Percentiles rank a stretch among this genome's conserved stretches.
Evolutionary conservation across 2,113 vertebrate genomes (phyloP).

Genomic region (Paramormyrops kingsleyae): DNA sequence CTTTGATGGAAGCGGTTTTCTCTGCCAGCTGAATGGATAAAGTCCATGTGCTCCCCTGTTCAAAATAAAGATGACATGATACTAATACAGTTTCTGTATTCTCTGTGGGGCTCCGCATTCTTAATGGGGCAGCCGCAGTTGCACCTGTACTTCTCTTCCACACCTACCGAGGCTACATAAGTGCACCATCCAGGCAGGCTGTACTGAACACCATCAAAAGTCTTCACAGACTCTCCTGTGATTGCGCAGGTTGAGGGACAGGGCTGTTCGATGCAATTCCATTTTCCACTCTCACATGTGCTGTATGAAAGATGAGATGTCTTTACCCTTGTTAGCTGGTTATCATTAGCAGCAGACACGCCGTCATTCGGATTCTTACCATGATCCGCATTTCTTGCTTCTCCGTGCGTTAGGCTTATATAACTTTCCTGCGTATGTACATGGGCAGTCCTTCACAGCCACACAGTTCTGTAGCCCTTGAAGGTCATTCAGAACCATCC

Average conservation of each 20-base stretch:
- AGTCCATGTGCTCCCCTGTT: slow-evolving; percentile 46
- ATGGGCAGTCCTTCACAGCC: slow-evolving; percentile 38
- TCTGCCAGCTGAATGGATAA: slow-evolving; percentile 36
- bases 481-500: slow-evolving; percentile 46
- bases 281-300: slow-evolving; percentile 43
- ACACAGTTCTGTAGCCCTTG: slow-evolving; percentile 35
- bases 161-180: slow-evolving; percentile 48
- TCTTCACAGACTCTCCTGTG: slow-evolving; percentile 54
- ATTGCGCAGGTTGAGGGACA: slow-evolving; percentile 45
- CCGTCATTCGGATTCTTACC: slow-evolving; percentile 39
- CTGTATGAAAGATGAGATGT: slow-evolving; percentile 30
- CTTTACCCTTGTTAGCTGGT: background rate
- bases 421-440: slow-evolving; percentile 34
- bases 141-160: background rate
- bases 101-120: background rate
- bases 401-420: slow-evolving; percentile 33
- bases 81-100: background rate
- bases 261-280: slow-evolving; percentile 45
- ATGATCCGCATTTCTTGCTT: slow-evolving; percentile 50
- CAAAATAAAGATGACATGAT: background rate
- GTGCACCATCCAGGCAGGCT: slow-evolving; percentile 48
- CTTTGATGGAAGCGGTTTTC: slow-evolving; percentile 19
- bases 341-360: background rate
- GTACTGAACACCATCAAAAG: slow-evolving; percentile 59
- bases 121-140: background rate